Evolutionary conservation across 2,113 vertebrate species (phyloP).

Genomic region (Ptilonorhynchus violaceus): DNA sequence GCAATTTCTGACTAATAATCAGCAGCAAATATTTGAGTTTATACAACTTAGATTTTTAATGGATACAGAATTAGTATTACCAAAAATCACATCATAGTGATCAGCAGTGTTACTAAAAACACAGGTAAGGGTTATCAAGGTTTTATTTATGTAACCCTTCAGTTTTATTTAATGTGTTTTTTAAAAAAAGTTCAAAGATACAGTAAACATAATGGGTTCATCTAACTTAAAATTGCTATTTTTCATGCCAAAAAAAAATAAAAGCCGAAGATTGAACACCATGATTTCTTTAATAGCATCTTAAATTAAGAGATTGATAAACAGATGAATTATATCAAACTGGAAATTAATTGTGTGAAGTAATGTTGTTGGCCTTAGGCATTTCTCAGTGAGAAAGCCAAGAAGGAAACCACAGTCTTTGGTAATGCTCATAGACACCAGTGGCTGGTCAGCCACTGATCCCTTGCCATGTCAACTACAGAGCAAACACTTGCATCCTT

Average conservation of each 20-base stretch:
- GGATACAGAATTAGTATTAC: neutral
- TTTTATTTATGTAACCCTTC: neutral
- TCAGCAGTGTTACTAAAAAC: neutral
- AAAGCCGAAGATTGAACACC: neutral
- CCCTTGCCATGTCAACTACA: neutral
- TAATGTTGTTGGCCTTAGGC: neutral
- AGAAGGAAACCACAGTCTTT: neutral
- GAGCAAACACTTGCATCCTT: neutral
- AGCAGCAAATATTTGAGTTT: neutral
- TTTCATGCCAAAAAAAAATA: neutral
- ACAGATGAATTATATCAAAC: neutral
- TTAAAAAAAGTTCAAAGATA: neutral
- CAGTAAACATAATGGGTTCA: neutral
- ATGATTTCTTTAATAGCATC: neutral
- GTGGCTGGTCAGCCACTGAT: neutral
- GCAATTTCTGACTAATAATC: neutral
- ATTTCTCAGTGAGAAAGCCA: neutral
- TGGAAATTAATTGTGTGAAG: neutral
- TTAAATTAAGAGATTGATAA: neutral
- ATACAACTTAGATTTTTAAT: neutral
- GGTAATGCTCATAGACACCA: neutral
- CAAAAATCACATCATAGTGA: neutral
- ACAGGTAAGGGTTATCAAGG: neutral
- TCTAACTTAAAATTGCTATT: neutral
- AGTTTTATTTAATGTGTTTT: neutral